Conservation (phyloP, 2,888 invertebrate genomes). For the Phania funesta region DNA sequence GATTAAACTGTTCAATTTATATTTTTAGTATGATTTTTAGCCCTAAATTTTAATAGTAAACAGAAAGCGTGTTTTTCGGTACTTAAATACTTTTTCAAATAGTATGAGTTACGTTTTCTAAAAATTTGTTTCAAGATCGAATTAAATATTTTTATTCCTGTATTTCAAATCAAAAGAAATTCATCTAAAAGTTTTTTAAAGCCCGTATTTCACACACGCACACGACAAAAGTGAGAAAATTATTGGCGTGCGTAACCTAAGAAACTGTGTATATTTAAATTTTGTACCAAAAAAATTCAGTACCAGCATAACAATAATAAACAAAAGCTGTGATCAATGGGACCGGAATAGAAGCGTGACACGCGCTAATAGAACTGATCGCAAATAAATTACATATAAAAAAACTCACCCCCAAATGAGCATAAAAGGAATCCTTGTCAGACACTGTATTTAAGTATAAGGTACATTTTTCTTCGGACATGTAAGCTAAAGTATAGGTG, state of each 20-base stretch:
- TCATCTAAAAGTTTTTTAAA: conserved; percentile 15
- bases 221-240: conserved; percentile 12
- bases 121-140: background rate
- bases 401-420: conserved; percentile 36
- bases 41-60: too few relatives aligned
- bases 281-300: background rate
- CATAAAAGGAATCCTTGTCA: conserved; percentile 7
- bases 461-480: background rate
- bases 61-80: too few relatives aligned
- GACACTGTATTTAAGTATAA: background rate
- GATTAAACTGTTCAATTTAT: too few relatives aligned
- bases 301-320: conserved; percentile 61
- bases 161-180: conserved; percentile 3
- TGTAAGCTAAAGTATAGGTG: background rate
- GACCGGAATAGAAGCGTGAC: conserved; percentile 47
- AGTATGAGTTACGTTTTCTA: too few relatives aligned
- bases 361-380: conserved; percentile 56
- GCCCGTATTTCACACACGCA: conserved; percentile 39
- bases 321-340: conserved; percentile 42
- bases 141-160: background rate
- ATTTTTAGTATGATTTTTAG: too few relatives aligned
- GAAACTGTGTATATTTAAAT: conserved; percentile 40
- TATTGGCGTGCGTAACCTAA: background rate
- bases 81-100: too few relatives aligned
- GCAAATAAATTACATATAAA: conserved; percentile 20